phyloP scores from a whole-genome alignment of 2,888 invertebrate genomes.

The Xylophagus ater region DNA sequence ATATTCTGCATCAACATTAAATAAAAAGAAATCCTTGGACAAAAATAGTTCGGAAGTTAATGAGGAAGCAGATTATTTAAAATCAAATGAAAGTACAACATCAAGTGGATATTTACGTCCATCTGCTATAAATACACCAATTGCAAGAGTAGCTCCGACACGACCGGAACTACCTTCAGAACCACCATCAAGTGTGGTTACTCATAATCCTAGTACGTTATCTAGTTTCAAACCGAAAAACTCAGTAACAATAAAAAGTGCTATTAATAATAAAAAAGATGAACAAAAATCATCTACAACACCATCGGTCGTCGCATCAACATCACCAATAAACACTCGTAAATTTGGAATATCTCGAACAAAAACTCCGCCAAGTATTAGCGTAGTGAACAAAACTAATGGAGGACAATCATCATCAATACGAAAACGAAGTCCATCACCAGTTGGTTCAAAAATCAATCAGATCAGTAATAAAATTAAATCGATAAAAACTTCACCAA shows the following conservation, averaged over 20 bases:
- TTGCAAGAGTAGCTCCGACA: constrained; percentile 37
- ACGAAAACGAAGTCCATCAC: constrained; percentile 21
- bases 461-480: too few relatives aligned
- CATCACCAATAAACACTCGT: constrained; percentile 10
- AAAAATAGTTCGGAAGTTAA: constrained; percentile 48
- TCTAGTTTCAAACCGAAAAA: constrained; percentile 34
- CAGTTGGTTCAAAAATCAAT: constrained; percentile 7
- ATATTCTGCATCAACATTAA: constrained; percentile 65
- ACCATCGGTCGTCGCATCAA: too few relatives aligned
- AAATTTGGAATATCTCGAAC: constrained; percentile 3
- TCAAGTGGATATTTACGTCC: constrained; percentile 65
- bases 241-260: constrained; percentile 9
- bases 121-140: constrained; percentile 56
- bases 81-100: constrained; percentile 50
- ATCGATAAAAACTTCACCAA: too few relatives aligned
- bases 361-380: constrained; percentile 15
- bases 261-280: constrained; percentile 5
- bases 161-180: constrained; percentile 28
- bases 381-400: constrained; percentile 16
- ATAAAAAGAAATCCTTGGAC: constrained; percentile 42
- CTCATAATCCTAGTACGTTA: constrained; percentile 20
- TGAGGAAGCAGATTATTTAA: constrained; percentile 49
- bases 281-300: too few relatives aligned
- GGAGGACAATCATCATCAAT: constrained; percentile 12
- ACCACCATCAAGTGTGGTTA: constrained; percentile 2